Evolutionary conservation across 2,113 vertebrate genomes (phyloP).

Genomic region (Probosciger aterrimus): DNA sequence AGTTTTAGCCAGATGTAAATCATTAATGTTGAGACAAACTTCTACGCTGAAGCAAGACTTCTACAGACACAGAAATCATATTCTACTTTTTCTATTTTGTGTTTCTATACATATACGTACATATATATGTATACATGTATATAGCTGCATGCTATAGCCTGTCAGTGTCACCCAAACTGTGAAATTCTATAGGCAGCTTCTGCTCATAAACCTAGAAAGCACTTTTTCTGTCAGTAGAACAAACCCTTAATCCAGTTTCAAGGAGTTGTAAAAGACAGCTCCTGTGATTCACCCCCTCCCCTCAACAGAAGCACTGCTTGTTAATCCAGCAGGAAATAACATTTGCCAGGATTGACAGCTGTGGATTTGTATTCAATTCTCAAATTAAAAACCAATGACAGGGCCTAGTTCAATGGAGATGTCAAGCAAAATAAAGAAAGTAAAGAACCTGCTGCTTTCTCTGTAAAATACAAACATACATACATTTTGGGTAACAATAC

Average conservation of each 20-base stretch:
- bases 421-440: conserved; percentile 56
- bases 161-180: not conserved
- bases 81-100: not conserved
- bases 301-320: conserved; percentile 52
- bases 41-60: not conserved
- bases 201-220: conserved; percentile 12
- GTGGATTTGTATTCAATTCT: conserved; percentile 72
- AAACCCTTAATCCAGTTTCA: conserved; percentile 42
- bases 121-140: not conserved
- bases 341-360: conserved; percentile 77
- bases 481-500: conserved; percentile 16
- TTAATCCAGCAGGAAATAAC: conserved; percentile 75
- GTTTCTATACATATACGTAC: not conserved
- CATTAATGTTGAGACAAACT: not conserved
- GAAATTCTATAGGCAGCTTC: conserved; percentile 13
- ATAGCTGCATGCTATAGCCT: not conserved
- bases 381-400: conserved; percentile 68
- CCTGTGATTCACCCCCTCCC: conserved; percentile 41
- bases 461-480: conserved; percentile 39
- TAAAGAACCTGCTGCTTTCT: conserved; percentile 32
- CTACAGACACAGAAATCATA: not conserved
- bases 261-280: conserved; percentile 52
- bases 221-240: conserved; percentile 38
- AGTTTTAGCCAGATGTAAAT: not conserved
- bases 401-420: conserved; percentile 60